Conservation (phyloP, 2,113 vertebrate species). For the Myrmecobius fasciatus region DNA sequence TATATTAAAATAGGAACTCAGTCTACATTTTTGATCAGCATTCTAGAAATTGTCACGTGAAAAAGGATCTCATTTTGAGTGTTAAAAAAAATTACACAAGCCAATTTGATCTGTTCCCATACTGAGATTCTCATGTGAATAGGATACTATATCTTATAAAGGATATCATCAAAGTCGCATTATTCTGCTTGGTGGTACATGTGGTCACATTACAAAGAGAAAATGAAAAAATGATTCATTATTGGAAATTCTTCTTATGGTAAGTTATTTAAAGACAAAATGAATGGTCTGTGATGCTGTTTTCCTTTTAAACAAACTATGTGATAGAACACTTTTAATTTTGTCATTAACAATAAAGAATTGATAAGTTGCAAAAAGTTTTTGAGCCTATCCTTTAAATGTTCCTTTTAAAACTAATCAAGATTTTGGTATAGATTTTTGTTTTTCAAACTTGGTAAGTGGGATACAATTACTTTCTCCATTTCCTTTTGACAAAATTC, state of each 20-base stretch:
- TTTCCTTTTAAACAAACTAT: constrained; percentile 53
- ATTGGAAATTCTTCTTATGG: constrained; percentile 37
- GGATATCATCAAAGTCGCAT: not conserved
- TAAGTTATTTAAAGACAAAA: constrained; percentile 68
- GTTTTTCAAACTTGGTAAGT: not conserved
- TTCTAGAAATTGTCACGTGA: constrained; percentile 37
- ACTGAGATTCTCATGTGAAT: constrained; percentile 14
- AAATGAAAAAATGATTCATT: constrained; percentile 18
- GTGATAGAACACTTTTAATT: not conserved
- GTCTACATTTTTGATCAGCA: not conserved
- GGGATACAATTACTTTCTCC: not conserved
- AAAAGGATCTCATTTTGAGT: not conserved
- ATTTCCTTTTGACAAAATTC: not conserved
- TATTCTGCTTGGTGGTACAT: constrained; percentile 26
- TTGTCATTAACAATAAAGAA: not conserved
- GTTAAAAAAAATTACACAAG: constrained; percentile 10
- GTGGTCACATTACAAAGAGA: constrained; percentile 21
- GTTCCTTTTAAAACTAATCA: constrained; percentile 52
- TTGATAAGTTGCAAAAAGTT: constrained; percentile 34
- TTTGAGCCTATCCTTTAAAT: constrained; percentile 16
- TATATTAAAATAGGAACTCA: constrained; percentile 49
- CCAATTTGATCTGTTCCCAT: constrained; percentile 1
- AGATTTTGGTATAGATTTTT: not conserved
- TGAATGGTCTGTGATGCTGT: constrained; percentile 35
- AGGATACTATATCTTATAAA: constrained; percentile 54